These are phyloP conservation scores for Indicator indicator DNA, from an alignment of 2,113 vertebrate species.

Conservation along the genomic window DNA sequence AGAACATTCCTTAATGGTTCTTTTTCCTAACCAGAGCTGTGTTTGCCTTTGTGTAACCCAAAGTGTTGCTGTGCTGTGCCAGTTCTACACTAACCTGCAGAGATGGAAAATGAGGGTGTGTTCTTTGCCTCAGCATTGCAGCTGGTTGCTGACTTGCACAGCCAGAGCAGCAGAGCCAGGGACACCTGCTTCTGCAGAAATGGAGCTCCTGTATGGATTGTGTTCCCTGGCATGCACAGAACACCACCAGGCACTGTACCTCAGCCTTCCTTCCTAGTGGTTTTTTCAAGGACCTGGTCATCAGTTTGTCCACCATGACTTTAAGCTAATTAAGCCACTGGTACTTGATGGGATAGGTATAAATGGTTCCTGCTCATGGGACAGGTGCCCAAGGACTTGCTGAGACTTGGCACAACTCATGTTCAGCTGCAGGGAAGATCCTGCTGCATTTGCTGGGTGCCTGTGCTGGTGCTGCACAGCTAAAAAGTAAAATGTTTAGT, in stretches of 20 bases:
- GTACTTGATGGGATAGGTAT: not conserved
- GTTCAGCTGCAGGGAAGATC: not conserved
- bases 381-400: rapidly evolving
- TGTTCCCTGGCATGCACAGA: not conserved
- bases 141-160: too few relatives aligned
- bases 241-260: not conserved
- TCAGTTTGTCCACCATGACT: not conserved
- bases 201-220: rapidly evolving
- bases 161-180: not conserved
- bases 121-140: not conserved
- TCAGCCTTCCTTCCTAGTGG: not conserved
- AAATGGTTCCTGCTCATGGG: not conserved
- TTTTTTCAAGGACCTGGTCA: not conserved
- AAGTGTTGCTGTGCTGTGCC: not conserved
- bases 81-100: rapidly evolving
- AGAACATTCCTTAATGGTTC: not conserved
- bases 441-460: not conserved
- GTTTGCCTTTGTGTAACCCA: not conserved
- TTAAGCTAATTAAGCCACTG: not conserved
- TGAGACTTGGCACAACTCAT: not conserved
- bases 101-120: not conserved
- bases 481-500: not conserved
- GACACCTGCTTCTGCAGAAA: not conserved
- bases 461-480: not conserved
- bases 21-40: not conserved